Evolutionary conservation across 2,797 vertebrate genomes (phyloP), one percentile per base, ranked within the genome.

Genomic region (Hydrophis major): DNA sequence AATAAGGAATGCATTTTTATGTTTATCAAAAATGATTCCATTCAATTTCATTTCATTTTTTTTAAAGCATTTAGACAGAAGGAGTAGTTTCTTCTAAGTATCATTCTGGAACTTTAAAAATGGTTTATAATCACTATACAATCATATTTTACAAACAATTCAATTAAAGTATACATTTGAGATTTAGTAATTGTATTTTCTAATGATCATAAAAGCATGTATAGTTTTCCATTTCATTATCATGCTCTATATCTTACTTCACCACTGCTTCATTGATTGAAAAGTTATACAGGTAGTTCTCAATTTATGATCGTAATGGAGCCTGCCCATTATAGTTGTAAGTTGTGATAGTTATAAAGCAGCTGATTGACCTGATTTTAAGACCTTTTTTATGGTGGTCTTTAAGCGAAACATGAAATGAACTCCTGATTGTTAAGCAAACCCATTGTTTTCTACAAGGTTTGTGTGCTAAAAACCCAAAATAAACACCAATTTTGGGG

Each of bases 141-240:
- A 83, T 95, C 91, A 87, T 42, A 3, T 94, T 94, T 95, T 53
- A 90, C 25, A 56, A 96, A 93, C 93, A 96, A 96, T 96, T 96
- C 66, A 95, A 94, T 95, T 96, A 96, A 89, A 95, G 63, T n/a
- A 94, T 93, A 94, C 91, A 94, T 96, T 94, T 93, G 92, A 96
- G 95, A 95, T 96, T 96, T 96, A 95, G 94, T 96, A 96, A 94
- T 92, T 96, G 89, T 94, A 93, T 96, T 95, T 94, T 92, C 25
- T 93, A 96, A 96, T 95, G 91, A 95, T 94, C 83, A 92, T 96
- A 96, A 94, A 92, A 94, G n/a, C 37, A 47, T 93, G 91, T 61
- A 91, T 95, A 96, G 3, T 86, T 55, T 89, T 95, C 55, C 0
- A 55, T 93, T 95, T 96, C 95, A 96, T 92, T 94, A 92, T 86